Evolutionary conservation across 1,140 invertebrate species (phyloP).

Genomic region (Pomacea maculata): DNA sequence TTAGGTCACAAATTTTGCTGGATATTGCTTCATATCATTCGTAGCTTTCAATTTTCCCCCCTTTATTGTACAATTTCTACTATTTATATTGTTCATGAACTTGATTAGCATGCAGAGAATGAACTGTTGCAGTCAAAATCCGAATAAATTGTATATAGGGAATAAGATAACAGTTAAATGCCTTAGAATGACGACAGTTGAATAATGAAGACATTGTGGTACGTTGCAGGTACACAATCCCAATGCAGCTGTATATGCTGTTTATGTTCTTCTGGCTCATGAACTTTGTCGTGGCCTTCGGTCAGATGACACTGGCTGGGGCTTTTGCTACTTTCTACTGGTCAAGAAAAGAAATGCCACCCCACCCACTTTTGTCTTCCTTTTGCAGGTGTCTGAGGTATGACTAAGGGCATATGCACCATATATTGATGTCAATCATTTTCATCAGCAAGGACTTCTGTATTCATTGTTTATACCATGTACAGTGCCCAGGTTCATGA

Average conservation of each 20-base stretch:
- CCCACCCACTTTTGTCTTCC: conserved; percentile 79
- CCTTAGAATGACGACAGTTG: background rate
- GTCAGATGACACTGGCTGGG: conserved; percentile 89
- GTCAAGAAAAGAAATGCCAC: conserved; percentile 85
- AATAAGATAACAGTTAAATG: too few species aligned
- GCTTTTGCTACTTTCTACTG: conserved; percentile 91
- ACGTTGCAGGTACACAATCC: conserved; percentile 55
- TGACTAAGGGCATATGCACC: background rate
- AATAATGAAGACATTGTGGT: background rate
- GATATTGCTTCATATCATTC: too few species aligned
- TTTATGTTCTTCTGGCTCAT: conserved; percentile 90
- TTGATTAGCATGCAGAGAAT: too few species aligned
- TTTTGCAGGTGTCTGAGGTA: conserved; percentile 79
- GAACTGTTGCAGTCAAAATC: too few species aligned
- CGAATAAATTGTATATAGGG: too few species aligned
- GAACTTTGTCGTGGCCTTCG: conserved; percentile 89
- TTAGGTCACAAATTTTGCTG: too few species aligned
- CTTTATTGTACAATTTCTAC: too few species aligned
- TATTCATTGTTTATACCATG: too few species aligned
- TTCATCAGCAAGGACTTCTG: too few species aligned
- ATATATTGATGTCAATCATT: background rate
- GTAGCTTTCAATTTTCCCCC: too few species aligned
- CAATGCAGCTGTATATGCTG: conserved; percentile 78
- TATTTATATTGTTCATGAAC: too few species aligned
- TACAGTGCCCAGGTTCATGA: too few species aligned